Evolutionary conservation across 2,888 invertebrate species (phyloP), one percentile per base, ranked within the genome.

Genomic region (Acanthosepion lycidas): DNA sequence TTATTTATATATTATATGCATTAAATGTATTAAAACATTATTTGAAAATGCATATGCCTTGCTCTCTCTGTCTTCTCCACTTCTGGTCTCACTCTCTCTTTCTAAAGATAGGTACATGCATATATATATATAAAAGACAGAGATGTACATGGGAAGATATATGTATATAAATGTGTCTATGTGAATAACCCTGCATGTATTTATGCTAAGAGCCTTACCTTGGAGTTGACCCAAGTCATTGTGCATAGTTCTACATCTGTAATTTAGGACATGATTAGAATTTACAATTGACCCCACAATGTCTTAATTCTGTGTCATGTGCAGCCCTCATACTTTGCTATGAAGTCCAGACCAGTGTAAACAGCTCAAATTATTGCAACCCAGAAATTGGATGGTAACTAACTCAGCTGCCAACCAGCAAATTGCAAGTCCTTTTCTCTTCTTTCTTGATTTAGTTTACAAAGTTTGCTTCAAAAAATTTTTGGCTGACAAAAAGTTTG

Each of bases 391-490:
- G 78, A 78, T n/a, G 78, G n/a, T 78, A 78, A 78, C 78, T 78
- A 78, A 78, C 33, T 78, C n/a, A 12, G n/a, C 78, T 78, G n/a
- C 78, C 78, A 78, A 78, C n/a, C 78, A 78, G 78, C 18, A 78
- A 78, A 78, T 78, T 78, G 78, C 78, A 33, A 78, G 33, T 78
- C 78, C n/a, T n/a, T 78, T 78, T 78, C n/a, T 78, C n/a, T 78
- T 78, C n/a, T 78, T 33, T 12, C 78, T n/a, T 78, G 78, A 78
- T 78, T 78, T 78, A n/a, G 78, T 78, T 78, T 78, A 78, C 78
- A 78, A 78, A 78, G 78, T 78, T 78, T 78, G 78, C 78, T 78
- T n/a, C 78, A 78, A 78, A 78, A 78, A 78, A n/a, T 78, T n/a
- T 15, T 12, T 78, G n/a, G n/a, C 78, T 78, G 33, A 33, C 78